Base-by-base conservation (phyloP, 2,113 vertebrate species). In the Malurus cyaneus region DNA sequence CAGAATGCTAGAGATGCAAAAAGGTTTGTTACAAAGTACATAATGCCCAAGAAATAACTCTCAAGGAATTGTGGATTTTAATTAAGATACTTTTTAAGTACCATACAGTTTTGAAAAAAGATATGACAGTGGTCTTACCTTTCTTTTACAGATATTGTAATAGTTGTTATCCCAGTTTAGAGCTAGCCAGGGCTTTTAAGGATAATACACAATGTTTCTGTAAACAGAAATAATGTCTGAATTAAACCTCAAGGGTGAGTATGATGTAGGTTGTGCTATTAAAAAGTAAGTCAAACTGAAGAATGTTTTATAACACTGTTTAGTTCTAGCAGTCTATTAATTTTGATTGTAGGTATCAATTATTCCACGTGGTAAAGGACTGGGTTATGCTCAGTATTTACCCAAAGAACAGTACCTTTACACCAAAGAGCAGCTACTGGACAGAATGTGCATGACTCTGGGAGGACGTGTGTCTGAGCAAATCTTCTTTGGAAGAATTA, bases 361-460 rank as follows among this genome's bases (percentile, higher is more conserved):
- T 96, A 99, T 99, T 89, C 99, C 99, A 9, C 97, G 99, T 44
- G 99, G 99, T 60, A 99, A 98, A 95, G 99, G 99, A 14, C 97
- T 99, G 79, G 99, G 99, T n/a, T 99, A 99, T 0, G 99, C 99
- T 54, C 99, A 99, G 97, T 99, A 99, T 95, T 97, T 99, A 54
- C 99, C 99, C 32, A 99, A 97, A 92, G 99, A 99, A 61, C 99
- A 99, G 89, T 99, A 99, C 92, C 97, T 99, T 52, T 99, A 99
- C 83, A 99, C 99, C 86, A 98, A 98, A 80, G 99, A 99, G 97
- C 99, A 99, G 97, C 98, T 99, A n/a, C 96, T 99, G 94, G 99
- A 99, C 96, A 97, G 99, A 54, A 99, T 99, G 99, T 99, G 99
- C 77, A 99, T 99, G 99, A 99, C 98, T 5, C 96, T 99, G 79